Base-by-base conservation (phyloP, 2,888 invertebrate genomes). In the Agrotis segetum region DNA sequence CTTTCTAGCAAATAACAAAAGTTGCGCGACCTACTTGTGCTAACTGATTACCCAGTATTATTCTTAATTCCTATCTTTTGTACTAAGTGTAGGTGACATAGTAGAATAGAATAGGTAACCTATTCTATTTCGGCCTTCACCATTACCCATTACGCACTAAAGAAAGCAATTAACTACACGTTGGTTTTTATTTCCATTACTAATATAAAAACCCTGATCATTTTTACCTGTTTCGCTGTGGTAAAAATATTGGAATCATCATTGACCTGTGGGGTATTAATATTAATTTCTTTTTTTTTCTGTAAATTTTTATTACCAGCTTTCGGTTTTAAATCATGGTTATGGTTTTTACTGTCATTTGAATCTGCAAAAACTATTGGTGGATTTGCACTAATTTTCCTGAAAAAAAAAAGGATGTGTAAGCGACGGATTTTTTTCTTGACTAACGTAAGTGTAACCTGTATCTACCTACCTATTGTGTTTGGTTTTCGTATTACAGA, bases 271-370 rank as follows among this genome's bases (percentile, higher is more conserved):
- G 55, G 46, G 40, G 1, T 29, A 40, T 19, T n/a, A n/a, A n/a
- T n/a, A n/a, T n/a, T n/a, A n/a, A n/a, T n/a, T n/a, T n/a, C n/a
- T n/a, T n/a, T 78, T 82, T 78, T 73, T 79, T 67, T 34, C 40
- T 65, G 11, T 14, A 61, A 56, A 62, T 13, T 34, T 62, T 74
- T 58, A 62, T 58, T 44, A 72, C 63, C 61, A 52, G 67, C 55
- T 67, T 79, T 65, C 59, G 44, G 59, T 40, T 9, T 70, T 16
- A 69, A 70, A 68, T 53, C 52, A 61, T 24, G 69, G 67, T 40
- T 73, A 53, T 58, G 19, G 82, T 82, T 82, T 82, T 72, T 78
- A 29, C 40, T 56, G 19, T 53, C 7, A 29, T 19, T 49, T 14
- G 19, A 74, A 68, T 56, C 6, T 34, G 40, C n/a, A 58, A 76